These are phyloP conservation scores for Thomomys bottae DNA, from an alignment of 2,113 vertebrate genomes.

Conservation along the genomic window DNA sequence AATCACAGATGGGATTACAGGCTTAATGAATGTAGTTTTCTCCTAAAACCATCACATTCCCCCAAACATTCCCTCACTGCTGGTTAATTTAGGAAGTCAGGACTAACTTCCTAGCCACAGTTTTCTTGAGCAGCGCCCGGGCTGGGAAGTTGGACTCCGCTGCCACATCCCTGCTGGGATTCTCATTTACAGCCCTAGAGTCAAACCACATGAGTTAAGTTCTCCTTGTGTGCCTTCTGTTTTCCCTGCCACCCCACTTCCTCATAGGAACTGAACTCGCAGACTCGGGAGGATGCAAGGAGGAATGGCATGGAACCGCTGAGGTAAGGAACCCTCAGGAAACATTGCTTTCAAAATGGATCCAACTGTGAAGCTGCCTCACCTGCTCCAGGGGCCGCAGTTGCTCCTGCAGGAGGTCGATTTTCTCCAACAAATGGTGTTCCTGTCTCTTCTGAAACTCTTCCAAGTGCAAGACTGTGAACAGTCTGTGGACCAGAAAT, in stretches of 20 bases:
- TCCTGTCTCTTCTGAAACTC: constrained; percentile 90
- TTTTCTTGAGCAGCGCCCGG: background rate
- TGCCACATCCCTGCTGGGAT: rapidly evolving
- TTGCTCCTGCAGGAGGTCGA: constrained; percentile 90
- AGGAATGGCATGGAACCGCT: background rate
- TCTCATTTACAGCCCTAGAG: background rate
- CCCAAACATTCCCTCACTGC: background rate
- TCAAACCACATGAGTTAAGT: background rate
- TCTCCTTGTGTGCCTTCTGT: rapidly evolving
- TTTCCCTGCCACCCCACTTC: background rate
- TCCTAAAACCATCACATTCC: background rate
- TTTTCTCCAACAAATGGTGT: constrained; percentile 87
- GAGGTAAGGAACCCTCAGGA: background rate
- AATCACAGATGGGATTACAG: background rate
- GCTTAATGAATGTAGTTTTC: too few relatives aligned
- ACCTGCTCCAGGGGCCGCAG: constrained; percentile 94
- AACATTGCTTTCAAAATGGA: background rate
- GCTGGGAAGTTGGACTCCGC: too few relatives aligned
- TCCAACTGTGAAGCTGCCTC: background rate
- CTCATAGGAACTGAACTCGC: background rate
- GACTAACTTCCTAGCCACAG: background rate
- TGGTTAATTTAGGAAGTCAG: background rate
- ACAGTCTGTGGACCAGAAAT: constrained; percentile 91
- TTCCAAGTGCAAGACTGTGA: constrained; percentile 89
- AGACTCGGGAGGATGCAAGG: background rate